Evolutionary conservation across 2,888 invertebrate genomes (phyloP).

Genomic region (Cosmopolites sordidus): DNA sequence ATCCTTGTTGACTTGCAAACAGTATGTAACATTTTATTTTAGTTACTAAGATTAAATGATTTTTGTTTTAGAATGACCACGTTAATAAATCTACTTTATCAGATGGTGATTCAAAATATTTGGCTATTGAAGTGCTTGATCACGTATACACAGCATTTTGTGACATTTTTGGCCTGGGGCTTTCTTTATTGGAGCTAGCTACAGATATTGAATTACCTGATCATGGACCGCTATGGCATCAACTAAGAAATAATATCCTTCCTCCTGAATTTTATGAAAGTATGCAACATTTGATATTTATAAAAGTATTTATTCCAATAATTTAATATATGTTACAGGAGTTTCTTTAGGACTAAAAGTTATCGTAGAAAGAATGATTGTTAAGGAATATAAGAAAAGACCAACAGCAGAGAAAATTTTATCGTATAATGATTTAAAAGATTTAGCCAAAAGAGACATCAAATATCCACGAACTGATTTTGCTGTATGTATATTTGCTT

Average conservation of each 20-base stretch:
- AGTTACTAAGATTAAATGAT: background rate
- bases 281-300: conserved; percentile 26
- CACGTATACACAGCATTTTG: conserved; percentile 61
- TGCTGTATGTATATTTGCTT: conserved; percentile 28
- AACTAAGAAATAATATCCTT: conserved; percentile 31
- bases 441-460: conserved; percentile 29
- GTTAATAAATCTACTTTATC: conserved; percentile 45
- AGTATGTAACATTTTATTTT: conserved; percentile 35
- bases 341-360: conserved; percentile 30
- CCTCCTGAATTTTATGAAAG: conserved; percentile 32
- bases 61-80: conserved; percentile 25
- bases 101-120: conserved; percentile 73
- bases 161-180: conserved; percentile 71
- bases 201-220: conserved; percentile 66
- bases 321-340: too few relatives aligned
- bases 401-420: conserved; percentile 34
- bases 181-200: conserved; percentile 67
- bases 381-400: conserved; percentile 27
- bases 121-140: conserved; percentile 68
- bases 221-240: conserved; percentile 66
- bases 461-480: conserved; percentile 29
- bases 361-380: conserved; percentile 34
- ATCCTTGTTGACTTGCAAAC: conserved; percentile 61
- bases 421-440: conserved; percentile 26
- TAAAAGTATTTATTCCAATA: conserved; percentile 4